Conservation (phyloP, 2,888 invertebrate genomes). For the Glyphotaelius pellucidus region DNA sequence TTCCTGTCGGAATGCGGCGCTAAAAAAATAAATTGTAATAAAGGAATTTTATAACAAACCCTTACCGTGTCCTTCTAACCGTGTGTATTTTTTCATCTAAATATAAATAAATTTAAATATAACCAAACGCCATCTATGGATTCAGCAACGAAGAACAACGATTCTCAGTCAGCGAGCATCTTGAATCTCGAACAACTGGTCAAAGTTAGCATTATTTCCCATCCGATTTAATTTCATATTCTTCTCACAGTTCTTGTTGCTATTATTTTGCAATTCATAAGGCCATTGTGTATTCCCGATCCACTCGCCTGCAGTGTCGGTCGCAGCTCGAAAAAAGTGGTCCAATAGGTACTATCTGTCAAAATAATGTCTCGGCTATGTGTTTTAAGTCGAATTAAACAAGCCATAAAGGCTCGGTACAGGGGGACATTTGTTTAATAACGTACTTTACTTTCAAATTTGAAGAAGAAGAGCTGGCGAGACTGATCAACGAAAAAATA, state of each 20-base stretch:
- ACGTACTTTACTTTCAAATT: background rate
- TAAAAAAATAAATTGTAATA: background rate
- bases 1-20: background rate
- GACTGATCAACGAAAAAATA: background rate
- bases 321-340: background rate
- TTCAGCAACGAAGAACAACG: background rate
- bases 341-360: background rate
- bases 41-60: background rate
- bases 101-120: background rate
- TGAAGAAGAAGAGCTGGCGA: background rate
- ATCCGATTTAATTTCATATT: background rate
- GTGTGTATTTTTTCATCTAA: background rate
- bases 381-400: conserved; percentile 2
- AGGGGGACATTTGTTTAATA: background rate
- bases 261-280: conserved; percentile 2
- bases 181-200: background rate
- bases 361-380: background rate
- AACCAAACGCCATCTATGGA: background rate
- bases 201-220: background rate
- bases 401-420: background rate
- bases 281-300: background rate
- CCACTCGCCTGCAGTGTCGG: background rate
- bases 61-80: background rate
- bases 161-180: background rate
- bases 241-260: background rate